Evolutionary conservation across 2,113 vertebrate species (phyloP), one percentile per base, ranked within the genome.

Genomic region (Engraulis encrasicolus): DNA sequence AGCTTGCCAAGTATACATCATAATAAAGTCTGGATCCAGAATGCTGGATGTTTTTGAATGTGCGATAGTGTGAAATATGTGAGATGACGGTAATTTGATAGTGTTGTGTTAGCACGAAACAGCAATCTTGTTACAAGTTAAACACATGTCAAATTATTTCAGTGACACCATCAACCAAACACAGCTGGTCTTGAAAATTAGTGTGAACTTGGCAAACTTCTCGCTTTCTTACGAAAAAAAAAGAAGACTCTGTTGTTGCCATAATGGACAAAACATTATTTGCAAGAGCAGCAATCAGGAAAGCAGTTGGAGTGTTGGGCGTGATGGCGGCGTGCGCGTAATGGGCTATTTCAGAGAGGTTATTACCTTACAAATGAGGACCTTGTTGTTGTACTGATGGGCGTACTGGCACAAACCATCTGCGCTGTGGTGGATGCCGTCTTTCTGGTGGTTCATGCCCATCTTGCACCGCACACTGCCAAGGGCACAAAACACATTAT

Each of bases 311-410:
- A 74, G 1, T 5, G 12, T 74, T 17, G 27, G 15, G 11, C 34
- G 14, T 34, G 66, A n/a, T n/a, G n/a, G n/a, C n/a, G n/a, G n/a
- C n/a, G n/a, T 9, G 40, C 34, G 27, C 0, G 27, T 17, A 74
- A 74, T 74, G 34, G 66, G 27, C 12, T 17, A 36, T 74, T 74
- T 74, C 2, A 74, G 31, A 74, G 27, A 5, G 11, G 66, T 74
- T 74, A 88, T 89, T 85, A 95, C 96, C 94, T 95, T 96, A 86
- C 96, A 96, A 87, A 96, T 96, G 17, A 95, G 90, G 71, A 96
- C 95, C 86, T 96, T 96, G 91, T 96, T 96, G 92, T 94, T 95
- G 91, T 89, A 96, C 87, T 96, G 95, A 88, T 96, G 95, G 27
- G 93, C 90, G 34, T 92, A 96, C 79, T 96, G 95, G 80, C 96